Evolutionary conservation across 2,888 invertebrate species (phyloP), one percentile per base, ranked within the genome.

Genomic region (Drosophila setosimentum): DNA sequence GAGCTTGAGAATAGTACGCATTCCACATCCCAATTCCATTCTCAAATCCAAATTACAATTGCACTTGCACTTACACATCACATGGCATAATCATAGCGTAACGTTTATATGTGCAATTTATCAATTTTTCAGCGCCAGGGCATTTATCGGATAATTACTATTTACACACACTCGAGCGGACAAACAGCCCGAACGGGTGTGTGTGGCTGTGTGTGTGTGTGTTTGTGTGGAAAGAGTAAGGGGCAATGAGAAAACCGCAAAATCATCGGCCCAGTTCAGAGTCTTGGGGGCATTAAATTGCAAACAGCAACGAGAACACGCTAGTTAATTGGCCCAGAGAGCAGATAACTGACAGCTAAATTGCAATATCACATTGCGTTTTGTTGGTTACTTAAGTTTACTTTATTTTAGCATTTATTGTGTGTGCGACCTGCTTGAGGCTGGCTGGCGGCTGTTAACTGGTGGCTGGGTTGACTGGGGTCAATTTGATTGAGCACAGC

Each of bases 281-380:
- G 68, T 65, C 89, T 87, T 76, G 85, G 82, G 83, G 87, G 78
- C 75, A 78, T 67, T 68, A 84, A 85, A 89, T 84, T 87, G 90
- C 89, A 87, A 73, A 65, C 68, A 82, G 68, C 77, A 73, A 76
- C 54, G 54, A 73, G 70, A 78, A 69, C 82, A 78, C 53, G 79
- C 66, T 60, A 84, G 77, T 83, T 87, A 87, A 87, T 87, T 90
- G 90, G 87, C 87, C 89, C 87, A 83, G 76, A 86, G 89, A 90
- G 83, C 78, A 78, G 83, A 71, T 74, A 86, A 86, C 90, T 87
- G 87, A 87, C 87, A 87, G 87, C 86, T 81, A 87, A 87, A 87
- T 87, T 87, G 87, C 87, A 84, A 89, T 85, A 85, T 85, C 90
- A 76, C 85, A 89, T 89, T 89, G 84, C 85, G 85, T 75, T 89